Percentiles rank a stretch among this genome's conserved stretches.
Conservation (phyloP, 1,140 invertebrate genomes). For the Pseudomyrmex pallidus region DNA sequence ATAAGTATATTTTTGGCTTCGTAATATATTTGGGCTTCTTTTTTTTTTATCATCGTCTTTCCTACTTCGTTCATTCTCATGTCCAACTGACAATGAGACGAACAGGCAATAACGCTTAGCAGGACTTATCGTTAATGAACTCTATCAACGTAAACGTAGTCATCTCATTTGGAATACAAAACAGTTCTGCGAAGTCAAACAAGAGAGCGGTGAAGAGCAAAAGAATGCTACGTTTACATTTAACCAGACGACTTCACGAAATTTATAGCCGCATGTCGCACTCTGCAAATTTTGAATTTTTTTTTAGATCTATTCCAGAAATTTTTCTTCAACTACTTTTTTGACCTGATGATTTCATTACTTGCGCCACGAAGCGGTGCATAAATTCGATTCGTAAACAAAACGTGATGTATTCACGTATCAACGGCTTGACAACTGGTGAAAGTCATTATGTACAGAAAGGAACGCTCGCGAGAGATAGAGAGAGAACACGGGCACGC, state of each 20-base stretch:
- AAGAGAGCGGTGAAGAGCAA: slow-evolving; percentile 19
- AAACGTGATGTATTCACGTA: not conserved
- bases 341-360: slow-evolving; percentile 32
- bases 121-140: slow-evolving; percentile 72
- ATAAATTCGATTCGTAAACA: slow-evolving; percentile 23
- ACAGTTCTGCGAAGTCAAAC: slow-evolving; percentile 54
- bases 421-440: not conserved
- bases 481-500: not conserved
- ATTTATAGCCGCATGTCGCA: slow-evolving; percentile 26
- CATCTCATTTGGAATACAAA: slow-evolving; percentile 56
- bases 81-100: slow-evolving; percentile 25
- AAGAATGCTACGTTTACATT: slow-evolving; percentile 29
- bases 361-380: slow-evolving; percentile 16
- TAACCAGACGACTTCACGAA: slow-evolving; percentile 22
- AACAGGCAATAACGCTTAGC: slow-evolving; percentile 66
- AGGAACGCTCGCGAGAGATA: no score
- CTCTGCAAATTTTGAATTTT: slow-evolving; percentile 29
- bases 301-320: slow-evolving; percentile 23
- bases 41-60: not conserved
- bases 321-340: slow-evolving; percentile 38
- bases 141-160: slow-evolving; percentile 68
- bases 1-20: not conserved
- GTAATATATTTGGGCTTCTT: slow-evolving; percentile 7
- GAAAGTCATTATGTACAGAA: not conserved
- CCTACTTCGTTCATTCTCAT: slow-evolving; percentile 3